These are phyloP conservation scores for Brachyopa scutellaris DNA, from an alignment of 2,888 invertebrate genomes.

Conservation along the genomic window DNA sequence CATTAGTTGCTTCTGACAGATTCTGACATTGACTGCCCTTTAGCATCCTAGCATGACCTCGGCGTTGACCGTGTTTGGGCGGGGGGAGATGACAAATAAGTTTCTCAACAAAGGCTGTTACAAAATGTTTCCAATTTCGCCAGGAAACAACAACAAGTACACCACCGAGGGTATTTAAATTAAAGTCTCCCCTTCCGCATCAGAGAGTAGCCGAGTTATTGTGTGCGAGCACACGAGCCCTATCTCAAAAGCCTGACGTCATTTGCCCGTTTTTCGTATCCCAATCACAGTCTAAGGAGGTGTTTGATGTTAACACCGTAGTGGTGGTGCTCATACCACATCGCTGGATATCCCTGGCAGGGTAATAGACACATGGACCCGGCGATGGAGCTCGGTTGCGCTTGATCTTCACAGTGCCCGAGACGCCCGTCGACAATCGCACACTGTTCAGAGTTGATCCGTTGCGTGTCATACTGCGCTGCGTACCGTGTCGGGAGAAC, in stretches of 20 bases:
- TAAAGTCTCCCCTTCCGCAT: constrained; percentile 42
- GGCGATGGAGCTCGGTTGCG: constrained; percentile 82
- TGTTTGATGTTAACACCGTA: constrained; percentile 76
- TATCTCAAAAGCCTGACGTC: constrained; percentile 80
- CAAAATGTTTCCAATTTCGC: not conserved
- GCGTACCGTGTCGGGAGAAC: constrained; percentile 83
- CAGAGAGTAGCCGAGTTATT: constrained; percentile 59
- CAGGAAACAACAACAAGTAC: constrained; percentile 4
- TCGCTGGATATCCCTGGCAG: constrained; percentile 80
- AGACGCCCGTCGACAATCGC: constrained; percentile 78
- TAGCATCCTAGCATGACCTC: not conserved
- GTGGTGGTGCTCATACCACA: constrained; percentile 75
- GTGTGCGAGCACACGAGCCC: constrained; percentile 58
- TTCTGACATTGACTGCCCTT: not conserved
- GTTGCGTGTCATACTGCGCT: constrained; percentile 80
- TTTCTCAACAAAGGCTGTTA: constrained; percentile 2
- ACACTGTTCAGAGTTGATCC: constrained; percentile 78
- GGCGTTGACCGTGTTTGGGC: too few relatives aligned
- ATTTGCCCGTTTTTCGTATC: constrained; percentile 80
- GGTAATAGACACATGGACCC: constrained; percentile 82
- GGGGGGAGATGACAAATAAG: not conserved
- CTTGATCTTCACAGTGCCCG: constrained; percentile 79
- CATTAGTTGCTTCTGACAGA: constrained; percentile 11
- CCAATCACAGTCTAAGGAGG: constrained; percentile 80
- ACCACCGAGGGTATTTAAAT: constrained; percentile 24